A percentile compares a stretch with the other conserved stretches of the same genome.
Evolutionary conservation across 1,140 invertebrate genomes (phyloP).

Genomic region (Tribolium castaneum): DNA sequence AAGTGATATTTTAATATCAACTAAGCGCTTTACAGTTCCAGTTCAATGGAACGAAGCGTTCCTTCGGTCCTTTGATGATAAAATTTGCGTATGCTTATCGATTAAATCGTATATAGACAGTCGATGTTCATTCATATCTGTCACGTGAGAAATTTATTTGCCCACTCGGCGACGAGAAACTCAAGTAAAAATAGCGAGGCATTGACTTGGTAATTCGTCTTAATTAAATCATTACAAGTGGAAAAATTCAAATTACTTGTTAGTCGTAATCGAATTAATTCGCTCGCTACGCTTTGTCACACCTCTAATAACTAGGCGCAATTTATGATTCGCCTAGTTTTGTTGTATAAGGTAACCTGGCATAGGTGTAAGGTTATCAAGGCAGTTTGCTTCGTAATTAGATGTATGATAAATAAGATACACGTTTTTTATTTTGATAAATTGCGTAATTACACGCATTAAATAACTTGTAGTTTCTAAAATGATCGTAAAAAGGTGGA

Average conservation of each 20-base stretch:
- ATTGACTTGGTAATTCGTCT: background rate
- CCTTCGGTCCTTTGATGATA: slow-evolving; percentile 14
- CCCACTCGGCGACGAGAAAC: background rate
- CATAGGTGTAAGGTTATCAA: background rate
- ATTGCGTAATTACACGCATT: background rate
- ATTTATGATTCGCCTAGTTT: slow-evolving; percentile 11
- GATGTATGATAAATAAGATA: background rate
- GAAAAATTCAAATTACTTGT: background rate
- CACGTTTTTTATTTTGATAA: background rate
- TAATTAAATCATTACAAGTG: background rate
- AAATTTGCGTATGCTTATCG: slow-evolving; percentile 17
- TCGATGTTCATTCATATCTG: slow-evolving; percentile 14
- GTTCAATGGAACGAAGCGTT: slow-evolving; percentile 15
- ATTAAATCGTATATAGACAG: slow-evolving; percentile 3
- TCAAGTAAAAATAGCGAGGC: background rate
- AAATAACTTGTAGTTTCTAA: background rate
- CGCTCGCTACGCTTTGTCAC: background rate
- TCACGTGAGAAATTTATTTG: background rate
- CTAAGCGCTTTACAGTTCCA: slow-evolving; percentile 14
- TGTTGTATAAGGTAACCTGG: background rate
- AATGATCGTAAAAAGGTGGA: too few relatives aligned
- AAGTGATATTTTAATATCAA: slow-evolving; percentile 14
- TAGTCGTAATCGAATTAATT: background rate
- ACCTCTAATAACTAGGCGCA: background rate
- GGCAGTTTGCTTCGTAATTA: background rate